Conservation (phyloP, 2,113 vertebrate species). For the Plectropomus leopardus region DNA sequence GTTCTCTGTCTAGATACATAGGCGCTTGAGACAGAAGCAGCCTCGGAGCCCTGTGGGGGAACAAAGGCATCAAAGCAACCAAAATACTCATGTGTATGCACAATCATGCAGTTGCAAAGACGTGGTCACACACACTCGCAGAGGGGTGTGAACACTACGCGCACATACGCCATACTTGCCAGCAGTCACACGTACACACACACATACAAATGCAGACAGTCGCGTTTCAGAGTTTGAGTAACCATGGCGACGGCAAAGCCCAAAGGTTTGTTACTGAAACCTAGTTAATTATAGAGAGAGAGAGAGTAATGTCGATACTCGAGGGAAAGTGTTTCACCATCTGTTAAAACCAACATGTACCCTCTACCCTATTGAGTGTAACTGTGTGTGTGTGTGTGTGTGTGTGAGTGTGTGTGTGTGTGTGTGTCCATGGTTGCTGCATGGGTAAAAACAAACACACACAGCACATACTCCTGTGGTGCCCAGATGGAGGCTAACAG, state of each 20-base stretch:
- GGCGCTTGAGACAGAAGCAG: slow-evolving; percentile 60
- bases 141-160: slow-evolving; percentile 17
- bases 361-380: slow-evolving; percentile 55
- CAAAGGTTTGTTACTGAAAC: slow-evolving; percentile 88
- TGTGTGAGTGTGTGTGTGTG: slow-evolving; percentile 8
- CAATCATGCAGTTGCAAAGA: slow-evolving; percentile 53
- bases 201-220: slow-evolving; percentile 68
- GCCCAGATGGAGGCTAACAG: slow-evolving; percentile 38
- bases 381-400: slow-evolving; percentile 18
- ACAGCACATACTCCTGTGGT: slow-evolving; percentile 40
- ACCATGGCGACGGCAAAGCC: slow-evolving; percentile 85
- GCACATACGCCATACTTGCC: slow-evolving; percentile 44
- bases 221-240: slow-evolving; percentile 78
- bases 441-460: slow-evolving; percentile 49
- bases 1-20: slow-evolving; percentile 43
- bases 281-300: slow-evolving; percentile 83
- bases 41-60: slow-evolving; percentile 44
- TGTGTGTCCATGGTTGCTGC: slow-evolving; percentile 53
- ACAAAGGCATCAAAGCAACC: slow-evolving; percentile 73
- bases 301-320: slow-evolving; percentile 72
- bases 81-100: slow-evolving; percentile 73
- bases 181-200: slow-evolving; percentile 35
- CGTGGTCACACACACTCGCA: slow-evolving; percentile 22
- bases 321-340: slow-evolving; percentile 83
- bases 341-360: slow-evolving; percentile 80